Evolutionary conservation across 92 coral and sea anemone genomes (phyloP).

Genomic region (Phenganax marumi): DNA sequence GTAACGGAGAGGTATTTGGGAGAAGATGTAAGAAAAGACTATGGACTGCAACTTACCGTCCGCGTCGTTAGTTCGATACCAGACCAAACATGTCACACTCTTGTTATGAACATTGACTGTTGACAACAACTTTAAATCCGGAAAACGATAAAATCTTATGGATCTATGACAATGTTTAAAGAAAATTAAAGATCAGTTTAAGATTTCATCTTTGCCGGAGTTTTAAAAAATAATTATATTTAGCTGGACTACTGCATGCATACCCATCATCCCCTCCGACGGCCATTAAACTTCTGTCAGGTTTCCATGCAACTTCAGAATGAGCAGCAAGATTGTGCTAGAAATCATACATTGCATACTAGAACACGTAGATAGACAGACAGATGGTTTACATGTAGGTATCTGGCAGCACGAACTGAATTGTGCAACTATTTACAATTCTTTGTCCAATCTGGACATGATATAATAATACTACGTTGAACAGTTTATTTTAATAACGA

Average conservation of each 20-base stretch:
- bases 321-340: slow-evolving; percentile 83
- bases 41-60: slow-evolving; percentile 4
- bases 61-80: slow-evolving; percentile 83
- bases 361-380: not conserved
- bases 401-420: too few species aligned
- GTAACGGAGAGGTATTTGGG: too few species aligned
- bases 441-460: too few species aligned
- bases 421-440: too few species aligned
- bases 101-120: slow-evolving; percentile 78
- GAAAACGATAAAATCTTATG: slow-evolving; percentile 74
- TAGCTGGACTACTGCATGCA: slow-evolving; percentile 9
- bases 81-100: slow-evolving; percentile 80
- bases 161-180: slow-evolving; percentile 53
- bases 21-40: too few species aligned
- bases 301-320: slow-evolving; percentile 83
- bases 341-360: not conserved
- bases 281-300: slow-evolving; percentile 72
- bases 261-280: slow-evolving; percentile 97
- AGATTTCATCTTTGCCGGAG: not conserved
- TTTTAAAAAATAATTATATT: not conserved
- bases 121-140: slow-evolving; percentile 69
- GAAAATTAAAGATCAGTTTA: not conserved
- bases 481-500: too few species aligned
- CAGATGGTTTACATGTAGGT: not conserved
- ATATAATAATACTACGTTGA: too few species aligned